Evolutionary conservation across 2,888 invertebrate genomes (phyloP), one percentile per base, ranked within the genome.

Genomic region (Oscheius sp.): DNA sequence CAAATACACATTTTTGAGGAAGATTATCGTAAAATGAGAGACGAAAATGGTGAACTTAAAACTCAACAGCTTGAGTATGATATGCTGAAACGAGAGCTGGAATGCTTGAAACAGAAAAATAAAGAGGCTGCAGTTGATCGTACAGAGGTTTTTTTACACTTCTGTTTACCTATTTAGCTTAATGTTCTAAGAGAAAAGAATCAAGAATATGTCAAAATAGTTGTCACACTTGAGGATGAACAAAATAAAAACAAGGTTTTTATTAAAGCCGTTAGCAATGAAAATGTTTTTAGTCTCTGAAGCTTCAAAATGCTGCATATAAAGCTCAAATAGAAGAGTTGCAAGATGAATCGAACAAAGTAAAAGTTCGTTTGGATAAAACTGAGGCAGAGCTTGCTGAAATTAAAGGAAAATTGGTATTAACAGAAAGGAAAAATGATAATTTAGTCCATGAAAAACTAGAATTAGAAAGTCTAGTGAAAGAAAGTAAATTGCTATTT

Each of bases 261-360:
- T n/a, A n/a, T n/a, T n/a, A n/a, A n/a, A n/a, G n/a, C n/a, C n/a
- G n/a, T n/a, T n/a, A n/a, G n/a, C n/a, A n/a, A n/a, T n/a, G n/a
- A n/a, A n/a, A n/a, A n/a, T n/a, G n/a, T n/a, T n/a, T n/a, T n/a
- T n/a, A n/a, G n/a, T 49, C 33, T 1, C 67, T 67, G 2, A 61
- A 54, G 14, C 61, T 51, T 8, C 67, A 67, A 17, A 17, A 62
- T 17, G 67, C 50, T 5, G 38, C 67, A 17, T 33, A 51, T 9
- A 67, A 67, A 28, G 67, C 62, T n/a, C 61, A 67, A 26, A 51
- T 26, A 12, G 67, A 67, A 22, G 67, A 67, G 20, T 51, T 62
- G 22, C 62, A 67, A 41, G 44, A 17, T 30, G 67, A 67, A 38
- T 30, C 20, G 14, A 44, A 67, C 12, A 50, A 50, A 44, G 26